Conservation (phyloP, 2,888 invertebrate genomes). For the Sisyra terminalis region DNA sequence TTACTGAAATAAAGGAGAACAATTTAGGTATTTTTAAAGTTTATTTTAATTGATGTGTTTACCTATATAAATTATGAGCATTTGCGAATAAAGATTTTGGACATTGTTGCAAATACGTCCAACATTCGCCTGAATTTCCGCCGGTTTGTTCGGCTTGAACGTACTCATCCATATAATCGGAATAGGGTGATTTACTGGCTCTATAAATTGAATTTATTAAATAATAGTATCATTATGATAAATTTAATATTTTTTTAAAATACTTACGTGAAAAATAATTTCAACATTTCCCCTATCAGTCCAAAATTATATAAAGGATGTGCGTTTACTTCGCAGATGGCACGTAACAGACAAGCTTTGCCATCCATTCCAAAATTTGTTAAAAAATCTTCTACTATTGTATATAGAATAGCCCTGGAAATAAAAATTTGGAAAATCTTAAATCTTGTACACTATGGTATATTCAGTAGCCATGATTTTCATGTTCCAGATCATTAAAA, state of each 20-base stretch:
- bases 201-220: conserved; percentile 25
- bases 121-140: conserved; percentile 57
- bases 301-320: conserved; percentile 62
- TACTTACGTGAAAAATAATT: conserved; percentile 67
- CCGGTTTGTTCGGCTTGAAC: conserved; percentile 67
- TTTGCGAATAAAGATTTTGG: conserved; percentile 62
- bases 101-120: conserved; percentile 69
- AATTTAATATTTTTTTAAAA: conserved; percentile 1
- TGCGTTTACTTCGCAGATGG: conserved; percentile 76
- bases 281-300: conserved; percentile 64
- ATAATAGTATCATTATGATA: conserved; percentile 5
- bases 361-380: conserved; percentile 69
- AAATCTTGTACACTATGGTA: not conserved
- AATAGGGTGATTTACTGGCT: conserved; percentile 67
- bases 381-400: conserved; percentile 61
- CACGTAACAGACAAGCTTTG: conserved; percentile 62
- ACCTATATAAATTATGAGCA: conserved; percentile 35
- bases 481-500: no score
- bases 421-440: conserved; percentile 9
- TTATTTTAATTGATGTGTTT: conserved; percentile 12
- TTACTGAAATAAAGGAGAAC: not conserved
- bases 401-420: conserved; percentile 54
- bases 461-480: no score
- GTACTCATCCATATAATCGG: conserved; percentile 55
- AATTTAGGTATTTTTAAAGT: not conserved